These are phyloP conservation scores for Drosophila pectinifera DNA, from an alignment of 1,140 invertebrate genomes.

Conservation along the genomic window DNA sequence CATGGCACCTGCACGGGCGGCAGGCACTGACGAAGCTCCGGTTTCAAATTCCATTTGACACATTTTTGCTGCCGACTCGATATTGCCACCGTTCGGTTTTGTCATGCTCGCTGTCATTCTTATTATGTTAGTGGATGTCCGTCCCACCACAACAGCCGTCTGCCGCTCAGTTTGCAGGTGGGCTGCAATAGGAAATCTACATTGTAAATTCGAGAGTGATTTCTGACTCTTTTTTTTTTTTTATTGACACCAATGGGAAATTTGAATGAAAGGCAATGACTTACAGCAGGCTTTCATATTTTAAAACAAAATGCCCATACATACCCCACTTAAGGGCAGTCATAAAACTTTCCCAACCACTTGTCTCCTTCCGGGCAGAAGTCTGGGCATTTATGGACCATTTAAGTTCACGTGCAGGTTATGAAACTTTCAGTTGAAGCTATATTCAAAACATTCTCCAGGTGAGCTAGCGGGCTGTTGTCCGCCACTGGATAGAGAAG, in stretches of 20 bases:
- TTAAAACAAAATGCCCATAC: background rate
- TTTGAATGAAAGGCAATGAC: slow-evolving; percentile 53
- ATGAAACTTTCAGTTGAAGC: slow-evolving; percentile 38
- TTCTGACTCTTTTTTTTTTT: slow-evolving; percentile 49
- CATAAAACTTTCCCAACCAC: slow-evolving; percentile 44
- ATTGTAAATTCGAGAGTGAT: slow-evolving; percentile 69
- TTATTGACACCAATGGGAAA: slow-evolving; percentile 20
- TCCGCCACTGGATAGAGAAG: background rate
- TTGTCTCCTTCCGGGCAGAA: slow-evolving; percentile 3
- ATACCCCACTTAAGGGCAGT: slow-evolving; percentile 1
- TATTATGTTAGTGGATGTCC: slow-evolving; percentile 30
- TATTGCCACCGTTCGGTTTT: slow-evolving; percentile 27
- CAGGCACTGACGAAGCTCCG: slow-evolving; percentile 26
- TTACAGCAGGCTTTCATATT: slow-evolving; percentile 21
- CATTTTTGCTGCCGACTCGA: slow-evolving; percentile 59
- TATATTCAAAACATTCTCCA: slow-evolving; percentile 4
- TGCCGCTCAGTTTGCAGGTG: slow-evolving; percentile 38
- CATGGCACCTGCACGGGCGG: slow-evolving; percentile 43
- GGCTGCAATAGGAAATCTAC: slow-evolving; percentile 51
- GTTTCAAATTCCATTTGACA: slow-evolving; percentile 76
- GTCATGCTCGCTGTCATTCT: slow-evolving; percentile 46
- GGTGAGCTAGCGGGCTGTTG: too few species aligned
- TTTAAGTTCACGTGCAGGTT: slow-evolving; percentile 7
- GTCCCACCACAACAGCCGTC: slow-evolving; percentile 3
- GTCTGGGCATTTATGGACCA: slow-evolving; percentile 60